Evolutionary conservation across 2,797 vertebrate species (phyloP).

Genomic region (Enteromius unitaeniatus): DNA sequence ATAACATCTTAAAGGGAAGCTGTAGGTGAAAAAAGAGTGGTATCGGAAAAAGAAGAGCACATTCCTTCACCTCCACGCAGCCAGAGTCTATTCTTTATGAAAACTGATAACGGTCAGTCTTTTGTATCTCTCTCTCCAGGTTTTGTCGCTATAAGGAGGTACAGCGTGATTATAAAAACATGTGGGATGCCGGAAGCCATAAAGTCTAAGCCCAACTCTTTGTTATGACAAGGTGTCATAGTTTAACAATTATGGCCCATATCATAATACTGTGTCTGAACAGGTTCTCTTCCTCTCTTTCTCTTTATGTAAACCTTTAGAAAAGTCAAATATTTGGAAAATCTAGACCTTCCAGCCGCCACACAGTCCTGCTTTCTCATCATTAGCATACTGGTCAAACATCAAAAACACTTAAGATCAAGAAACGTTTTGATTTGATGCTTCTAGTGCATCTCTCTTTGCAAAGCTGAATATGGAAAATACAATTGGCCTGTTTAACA

Average conservation of each 20-base stretch:
- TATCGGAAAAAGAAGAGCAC: slow-evolving; percentile 1
- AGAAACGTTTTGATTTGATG: not conserved
- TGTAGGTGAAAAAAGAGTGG: not conserved
- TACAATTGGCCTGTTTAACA: slow-evolving; percentile 22
- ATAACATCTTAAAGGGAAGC: not conserved
- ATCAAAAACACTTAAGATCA: not conserved
- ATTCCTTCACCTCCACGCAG: slow-evolving; percentile 37
- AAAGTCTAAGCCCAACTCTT: slow-evolving; percentile 73
- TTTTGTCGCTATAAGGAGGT: slow-evolving; percentile 33
- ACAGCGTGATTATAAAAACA: slow-evolving; percentile 73
- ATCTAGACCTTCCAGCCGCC: slow-evolving; percentile 22
- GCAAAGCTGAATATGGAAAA: slow-evolving; percentile 10
- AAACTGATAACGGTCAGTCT: slow-evolving; percentile 30
- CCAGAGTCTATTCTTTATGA: slow-evolving; percentile 30
- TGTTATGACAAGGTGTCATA: slow-evolving; percentile 80
- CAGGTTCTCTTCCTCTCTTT: slow-evolving; percentile 49
- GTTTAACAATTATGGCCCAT: slow-evolving; percentile 75
- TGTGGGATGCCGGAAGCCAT: slow-evolving; percentile 77
- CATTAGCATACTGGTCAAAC: not conserved
- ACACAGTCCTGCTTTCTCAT: not conserved
- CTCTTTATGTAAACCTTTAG: slow-evolving; percentile 61
- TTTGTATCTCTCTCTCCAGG: slow-evolving; percentile 33
- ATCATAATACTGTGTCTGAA: slow-evolving; percentile 64
- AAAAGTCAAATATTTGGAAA: slow-evolving; percentile 29
- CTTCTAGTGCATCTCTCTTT: not conserved